phyloP scores from a whole-genome alignment of 2,888 invertebrate species.

The Eudasyphora cyanicolor region DNA sequence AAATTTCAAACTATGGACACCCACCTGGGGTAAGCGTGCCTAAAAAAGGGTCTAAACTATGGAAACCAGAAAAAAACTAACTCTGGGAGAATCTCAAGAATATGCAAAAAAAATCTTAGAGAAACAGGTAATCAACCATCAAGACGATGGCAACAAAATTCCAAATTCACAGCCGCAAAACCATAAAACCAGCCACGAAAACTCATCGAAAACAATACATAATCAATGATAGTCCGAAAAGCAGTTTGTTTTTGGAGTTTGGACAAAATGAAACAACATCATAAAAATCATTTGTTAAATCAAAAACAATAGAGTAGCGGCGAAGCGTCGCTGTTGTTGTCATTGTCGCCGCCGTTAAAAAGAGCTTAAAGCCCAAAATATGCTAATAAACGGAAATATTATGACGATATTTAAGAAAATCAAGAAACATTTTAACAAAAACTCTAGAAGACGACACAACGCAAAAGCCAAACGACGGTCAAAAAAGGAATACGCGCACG shows the following conservation, averaged over 20 bases:
- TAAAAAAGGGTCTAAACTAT: neutral
- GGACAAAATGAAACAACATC: slow-evolving; percentile 40
- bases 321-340: too few species aligned
- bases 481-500: too few species aligned
- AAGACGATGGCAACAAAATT: neutral
- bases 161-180: neutral
- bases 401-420: slow-evolving; percentile 39
- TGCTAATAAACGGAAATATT: slow-evolving; percentile 52
- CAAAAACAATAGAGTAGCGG: slow-evolving; percentile 26
- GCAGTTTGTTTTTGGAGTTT: slow-evolving; percentile 5
- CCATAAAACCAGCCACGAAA: neutral
- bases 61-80: neutral
- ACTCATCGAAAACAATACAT: neutral
- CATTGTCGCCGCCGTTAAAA: neutral
- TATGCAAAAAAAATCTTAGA: neutral
- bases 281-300: slow-evolving; percentile 17
- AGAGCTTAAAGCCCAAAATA: slow-evolving; percentile 42
- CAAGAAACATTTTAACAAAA: slow-evolving; percentile 54
- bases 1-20: neutral
- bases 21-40: neutral
- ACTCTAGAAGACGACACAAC: slow-evolving; percentile 50
- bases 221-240: slow-evolving; percentile 25
- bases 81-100: neutral
- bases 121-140: neutral
- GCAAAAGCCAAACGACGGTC: neutral